Percentiles rank a stretch among this genome's conserved stretches.
phyloP scores from a whole-genome alignment of 1,140 invertebrate genomes.

The Drosophila lacertosa region DNA sequence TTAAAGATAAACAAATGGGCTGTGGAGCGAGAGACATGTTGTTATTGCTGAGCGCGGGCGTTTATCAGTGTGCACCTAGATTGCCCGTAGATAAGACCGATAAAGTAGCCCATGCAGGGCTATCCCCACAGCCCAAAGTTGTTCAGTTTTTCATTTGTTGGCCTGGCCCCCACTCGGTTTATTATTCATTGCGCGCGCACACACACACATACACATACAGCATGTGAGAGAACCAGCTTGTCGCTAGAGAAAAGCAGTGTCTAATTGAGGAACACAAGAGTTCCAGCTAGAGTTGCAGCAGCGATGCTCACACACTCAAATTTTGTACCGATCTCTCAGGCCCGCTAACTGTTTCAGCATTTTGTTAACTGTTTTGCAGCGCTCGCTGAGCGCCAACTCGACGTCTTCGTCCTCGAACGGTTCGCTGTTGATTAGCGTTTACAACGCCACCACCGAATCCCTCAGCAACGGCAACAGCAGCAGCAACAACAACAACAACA shows the following conservation, averaged over 20 bases:
- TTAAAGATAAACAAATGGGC: background rate
- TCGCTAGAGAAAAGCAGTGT: background rate
- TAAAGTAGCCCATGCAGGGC: conserved; percentile 39
- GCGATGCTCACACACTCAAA: conserved; percentile 7
- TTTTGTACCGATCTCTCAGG: conserved; percentile 3
- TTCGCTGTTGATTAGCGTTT: conserved; percentile 64
- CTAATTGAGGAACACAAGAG: conserved; percentile 2
- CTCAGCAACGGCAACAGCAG: conserved; percentile 22
- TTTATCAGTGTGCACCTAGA: conserved; percentile 49
- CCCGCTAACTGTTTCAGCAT: conserved; percentile 14
- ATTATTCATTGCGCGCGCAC: conserved; percentile 50
- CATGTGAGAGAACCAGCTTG: background rate
- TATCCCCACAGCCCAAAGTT: background rate
- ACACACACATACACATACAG: background rate
- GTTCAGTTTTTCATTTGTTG: conserved; percentile 12
- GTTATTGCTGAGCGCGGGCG: background rate
- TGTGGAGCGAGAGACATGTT: background rate
- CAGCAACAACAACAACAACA: conserved; percentile 23
- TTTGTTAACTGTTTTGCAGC: conserved; percentile 50
- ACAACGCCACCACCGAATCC: conserved; percentile 70
- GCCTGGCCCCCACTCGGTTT: conserved; percentile 30
- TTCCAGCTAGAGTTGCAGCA: conserved; percentile 20
- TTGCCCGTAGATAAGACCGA: conserved; percentile 55
- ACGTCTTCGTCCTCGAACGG: conserved; percentile 71
- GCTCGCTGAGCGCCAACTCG: conserved; percentile 67